These are phyloP conservation scores for Petrocephalus microphthalmus DNA, from an alignment of 2,113 vertebrate genomes.

Conservation along the genomic window DNA sequence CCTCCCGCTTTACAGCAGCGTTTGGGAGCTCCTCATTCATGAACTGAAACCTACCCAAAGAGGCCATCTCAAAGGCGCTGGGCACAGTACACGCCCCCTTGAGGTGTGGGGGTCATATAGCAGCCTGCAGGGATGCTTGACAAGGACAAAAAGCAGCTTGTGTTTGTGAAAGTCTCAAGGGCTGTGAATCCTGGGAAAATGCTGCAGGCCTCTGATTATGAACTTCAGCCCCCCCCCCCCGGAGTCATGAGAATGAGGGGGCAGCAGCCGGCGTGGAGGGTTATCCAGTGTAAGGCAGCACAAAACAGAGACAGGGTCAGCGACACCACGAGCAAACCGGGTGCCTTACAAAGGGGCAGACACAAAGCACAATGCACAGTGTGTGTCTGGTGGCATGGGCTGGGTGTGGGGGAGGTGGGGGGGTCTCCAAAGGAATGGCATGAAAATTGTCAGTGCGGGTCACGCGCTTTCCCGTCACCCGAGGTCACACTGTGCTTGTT, in stretches of 20 bases:
- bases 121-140: not conserved
- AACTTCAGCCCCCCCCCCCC: not conserved
- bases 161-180: conserved; percentile 39
- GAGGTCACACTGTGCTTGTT: not conserved
- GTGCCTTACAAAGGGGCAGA: not conserved
- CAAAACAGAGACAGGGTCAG: not conserved
- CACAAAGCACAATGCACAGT: not conserved
- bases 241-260: not conserved
- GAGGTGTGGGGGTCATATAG: not conserved
- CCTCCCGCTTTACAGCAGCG: not conserved
- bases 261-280: not conserved
- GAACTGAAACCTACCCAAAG: not conserved
- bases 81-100: not conserved
- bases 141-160: conserved; percentile 19
- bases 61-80: conserved; percentile 24
- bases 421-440: not conserved
- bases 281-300: not conserved
- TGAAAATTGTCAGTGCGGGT: not conserved
- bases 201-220: not conserved
- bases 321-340: not conserved
- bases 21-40: not conserved
- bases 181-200: conserved; percentile 54
- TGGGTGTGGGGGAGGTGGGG: not conserved
- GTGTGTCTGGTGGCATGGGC: not conserved
- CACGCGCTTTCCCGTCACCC: not conserved